phyloP scores from a whole-genome alignment of 2,113 vertebrate genomes.

The Alligator mississippiensis region DNA sequence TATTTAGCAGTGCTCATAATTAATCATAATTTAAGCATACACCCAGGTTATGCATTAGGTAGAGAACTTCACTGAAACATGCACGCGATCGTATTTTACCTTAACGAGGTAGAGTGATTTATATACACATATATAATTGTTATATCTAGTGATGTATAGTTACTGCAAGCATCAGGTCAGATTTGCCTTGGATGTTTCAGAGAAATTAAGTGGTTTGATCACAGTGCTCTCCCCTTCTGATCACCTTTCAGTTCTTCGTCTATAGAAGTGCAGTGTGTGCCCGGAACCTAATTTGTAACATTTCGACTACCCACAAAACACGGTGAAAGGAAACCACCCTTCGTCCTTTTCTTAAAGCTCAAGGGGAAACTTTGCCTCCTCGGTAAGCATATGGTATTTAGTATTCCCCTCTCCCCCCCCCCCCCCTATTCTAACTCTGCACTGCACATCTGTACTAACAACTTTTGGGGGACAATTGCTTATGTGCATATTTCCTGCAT shows the following conservation, averaged over 20 bases:
- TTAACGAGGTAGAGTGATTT: background rate
- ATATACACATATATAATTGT: background rate
- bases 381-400: background rate
- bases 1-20: background rate
- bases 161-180: background rate
- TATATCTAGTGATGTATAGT: background rate
- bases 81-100: background rate
- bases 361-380: background rate
- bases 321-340: background rate
- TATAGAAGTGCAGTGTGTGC: background rate
- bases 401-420: background rate
- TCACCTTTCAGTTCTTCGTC: background rate
- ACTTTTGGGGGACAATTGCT: background rate
- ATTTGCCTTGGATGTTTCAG: background rate
- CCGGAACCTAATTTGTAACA: background rate
- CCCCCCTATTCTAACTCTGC: background rate
- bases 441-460: background rate
- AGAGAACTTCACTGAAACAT: background rate
- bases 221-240: background rate
- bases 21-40: background rate
- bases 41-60: background rate
- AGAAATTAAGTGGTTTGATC: background rate
- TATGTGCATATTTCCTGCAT: background rate
- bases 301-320: background rate
- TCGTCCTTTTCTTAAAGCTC: background rate